These are phyloP conservation scores for Ommatoiulus sabulosus DNA, from an alignment of 2,888 invertebrate species.

Conservation along the genomic window DNA sequence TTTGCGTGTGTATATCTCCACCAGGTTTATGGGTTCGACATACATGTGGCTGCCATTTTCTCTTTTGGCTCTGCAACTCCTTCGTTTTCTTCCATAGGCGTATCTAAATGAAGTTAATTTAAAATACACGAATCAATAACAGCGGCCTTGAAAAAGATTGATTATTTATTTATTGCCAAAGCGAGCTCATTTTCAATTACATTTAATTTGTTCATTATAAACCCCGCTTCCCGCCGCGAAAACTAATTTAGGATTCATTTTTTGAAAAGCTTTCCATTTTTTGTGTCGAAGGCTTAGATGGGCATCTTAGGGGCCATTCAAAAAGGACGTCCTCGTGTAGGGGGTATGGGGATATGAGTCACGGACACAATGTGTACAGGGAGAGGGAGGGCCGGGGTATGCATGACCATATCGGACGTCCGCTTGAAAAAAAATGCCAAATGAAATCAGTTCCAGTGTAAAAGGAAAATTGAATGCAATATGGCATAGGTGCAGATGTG, in stretches of 20 bases:
- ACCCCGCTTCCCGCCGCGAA: not conserved
- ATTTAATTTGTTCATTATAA: not conserved
- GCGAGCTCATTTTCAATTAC: not conserved
- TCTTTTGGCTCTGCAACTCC: not conserved
- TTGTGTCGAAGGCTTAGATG: not conserved
- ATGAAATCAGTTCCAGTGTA: too few relatives aligned
- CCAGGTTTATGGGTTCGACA: not conserved
- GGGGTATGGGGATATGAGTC: too few relatives aligned
- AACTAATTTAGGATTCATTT: not conserved
- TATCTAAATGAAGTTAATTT: not conserved
- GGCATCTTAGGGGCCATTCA: too few relatives aligned
- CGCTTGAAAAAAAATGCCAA: too few relatives aligned
- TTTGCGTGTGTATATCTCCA: not conserved
- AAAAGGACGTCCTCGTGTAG: too few relatives aligned
- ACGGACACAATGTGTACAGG: too few relatives aligned
- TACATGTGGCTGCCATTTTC: not conserved
- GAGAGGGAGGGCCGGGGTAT: too few relatives aligned
- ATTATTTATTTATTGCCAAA: not conserved
- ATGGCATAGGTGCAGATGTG: too few relatives aligned
- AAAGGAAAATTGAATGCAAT: too few relatives aligned
- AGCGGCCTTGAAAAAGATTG: not conserved
- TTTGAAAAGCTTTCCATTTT: not conserved
- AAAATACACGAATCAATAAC: not conserved
- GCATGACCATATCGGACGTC: too few relatives aligned
- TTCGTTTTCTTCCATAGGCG: not conserved